Evolutionary conservation across 2,113 vertebrate species (phyloP).

Genomic region (Hoplias malabaricus): DNA sequence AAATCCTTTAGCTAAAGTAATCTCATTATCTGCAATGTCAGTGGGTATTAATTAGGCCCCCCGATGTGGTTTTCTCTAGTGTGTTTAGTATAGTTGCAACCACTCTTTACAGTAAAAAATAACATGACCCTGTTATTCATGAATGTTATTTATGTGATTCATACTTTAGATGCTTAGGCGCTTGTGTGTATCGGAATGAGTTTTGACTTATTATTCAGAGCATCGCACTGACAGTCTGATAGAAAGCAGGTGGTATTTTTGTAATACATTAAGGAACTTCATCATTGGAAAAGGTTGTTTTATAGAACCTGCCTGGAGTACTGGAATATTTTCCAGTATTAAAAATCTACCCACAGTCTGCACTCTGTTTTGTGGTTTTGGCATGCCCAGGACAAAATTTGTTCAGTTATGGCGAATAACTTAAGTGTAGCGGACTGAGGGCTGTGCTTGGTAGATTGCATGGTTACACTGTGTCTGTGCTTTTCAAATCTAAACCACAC

Average conservation of each 20-base stretch:
- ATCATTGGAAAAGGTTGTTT: background rate
- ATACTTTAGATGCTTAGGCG: background rate
- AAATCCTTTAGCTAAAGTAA: constrained; percentile 18
- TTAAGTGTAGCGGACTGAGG: constrained; percentile 2
- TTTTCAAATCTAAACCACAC: constrained; percentile 13
- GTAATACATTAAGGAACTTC: background rate
- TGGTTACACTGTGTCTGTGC: background rate
- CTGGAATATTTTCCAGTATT: constrained; percentile 10
- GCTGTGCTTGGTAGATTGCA: background rate
- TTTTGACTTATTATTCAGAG: constrained; percentile 2
- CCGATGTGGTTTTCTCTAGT: background rate
- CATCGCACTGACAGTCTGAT: constrained; percentile 26
- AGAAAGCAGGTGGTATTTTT: constrained; percentile 13
- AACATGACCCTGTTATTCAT: background rate
- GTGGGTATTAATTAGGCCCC: constrained; percentile 16
- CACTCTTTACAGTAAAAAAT: background rate
- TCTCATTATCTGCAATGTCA: constrained; percentile 26
- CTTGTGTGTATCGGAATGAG: background rate
- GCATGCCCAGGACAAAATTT: constrained; percentile 6
- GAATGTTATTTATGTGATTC: no score
- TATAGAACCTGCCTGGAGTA: background rate
- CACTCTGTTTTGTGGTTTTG: background rate
- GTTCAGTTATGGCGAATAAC: background rate
- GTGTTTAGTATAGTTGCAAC: background rate
- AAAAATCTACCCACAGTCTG: background rate